Percentiles rank a stretch among this genome's conserved stretches.
Evolutionary conservation across 1,140 invertebrate genomes (phyloP).

Genomic region (Nomia melanderi): DNA sequence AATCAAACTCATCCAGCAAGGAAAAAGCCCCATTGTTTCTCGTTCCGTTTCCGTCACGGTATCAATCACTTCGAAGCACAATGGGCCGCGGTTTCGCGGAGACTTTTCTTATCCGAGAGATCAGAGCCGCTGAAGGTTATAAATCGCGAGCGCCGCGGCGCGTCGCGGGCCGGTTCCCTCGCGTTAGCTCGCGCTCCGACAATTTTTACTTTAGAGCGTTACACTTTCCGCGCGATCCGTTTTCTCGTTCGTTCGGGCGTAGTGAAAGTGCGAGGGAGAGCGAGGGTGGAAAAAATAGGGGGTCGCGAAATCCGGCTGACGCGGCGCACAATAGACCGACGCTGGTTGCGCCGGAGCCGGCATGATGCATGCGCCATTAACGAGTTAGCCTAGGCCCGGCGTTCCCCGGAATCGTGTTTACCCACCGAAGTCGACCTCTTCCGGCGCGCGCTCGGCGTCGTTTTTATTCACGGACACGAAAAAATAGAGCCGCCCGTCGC

Average conservation of each 20-base stretch:
- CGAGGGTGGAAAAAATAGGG: not conserved
- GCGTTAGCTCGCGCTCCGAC: not conserved
- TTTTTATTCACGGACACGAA: slow-evolving; percentile 42
- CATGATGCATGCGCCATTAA: slow-evolving; percentile 23
- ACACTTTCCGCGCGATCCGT: not conserved
- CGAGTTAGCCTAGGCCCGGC: not conserved
- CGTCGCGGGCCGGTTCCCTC: too few species aligned
- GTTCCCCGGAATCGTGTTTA: slow-evolving; percentile 22
- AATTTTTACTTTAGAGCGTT: not conserved
- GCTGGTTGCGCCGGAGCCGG: too few species aligned
- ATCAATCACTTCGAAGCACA: slow-evolving; percentile 37
- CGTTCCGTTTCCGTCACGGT: not conserved
- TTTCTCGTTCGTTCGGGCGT: not conserved
- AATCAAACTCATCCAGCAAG: slow-evolving; percentile 15
- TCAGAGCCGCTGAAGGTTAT: slow-evolving; percentile 17
- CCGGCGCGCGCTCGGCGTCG: not conserved
- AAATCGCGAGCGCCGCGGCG: slow-evolving; percentile 18
- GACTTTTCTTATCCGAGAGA: slow-evolving; percentile 34
- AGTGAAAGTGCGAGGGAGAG: not conserved
- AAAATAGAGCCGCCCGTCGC: slow-evolving; percentile 32
- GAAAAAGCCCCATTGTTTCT: slow-evolving; percentile 20
- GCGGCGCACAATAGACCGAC: not conserved
- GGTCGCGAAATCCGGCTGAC: not conserved
- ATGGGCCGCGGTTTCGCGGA: not conserved
- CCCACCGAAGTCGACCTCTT: not conserved